Conservation (phyloP, 2,888 invertebrate species). For the Lomographa bimaculata region DNA sequence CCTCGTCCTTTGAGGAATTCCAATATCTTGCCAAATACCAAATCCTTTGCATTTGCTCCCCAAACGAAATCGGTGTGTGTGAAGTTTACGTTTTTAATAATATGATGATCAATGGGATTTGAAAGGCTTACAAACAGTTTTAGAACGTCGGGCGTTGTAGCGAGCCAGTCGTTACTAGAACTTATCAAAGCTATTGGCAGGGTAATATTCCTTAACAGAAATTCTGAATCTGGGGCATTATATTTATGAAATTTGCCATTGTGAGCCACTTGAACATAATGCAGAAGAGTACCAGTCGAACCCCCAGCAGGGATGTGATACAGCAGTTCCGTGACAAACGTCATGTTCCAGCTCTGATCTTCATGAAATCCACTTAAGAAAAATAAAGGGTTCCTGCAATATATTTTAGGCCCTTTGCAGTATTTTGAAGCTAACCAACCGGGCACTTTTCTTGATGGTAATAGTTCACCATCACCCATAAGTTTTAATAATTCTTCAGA, state of each 20-base stretch:
- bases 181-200: constrained; percentile 57
- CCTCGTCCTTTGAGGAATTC: constrained; percentile 43
- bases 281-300: constrained; percentile 60
- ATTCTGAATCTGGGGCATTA: constrained; percentile 41
- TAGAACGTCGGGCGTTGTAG: constrained; percentile 51
- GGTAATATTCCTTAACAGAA: constrained; percentile 43
- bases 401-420: constrained; percentile 48
- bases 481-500: constrained; percentile 43
- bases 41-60: constrained; percentile 44
- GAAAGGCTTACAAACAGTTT: constrained; percentile 52
- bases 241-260: constrained; percentile 59
- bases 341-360: constrained; percentile 36
- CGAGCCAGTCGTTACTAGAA: constrained; percentile 58
- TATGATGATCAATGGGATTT: constrained; percentile 58
- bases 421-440: constrained; percentile 48
- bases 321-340: constrained; percentile 49
- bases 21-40: constrained; percentile 53
- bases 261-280: constrained; percentile 56
- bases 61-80: constrained; percentile 64
- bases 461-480: constrained; percentile 53
- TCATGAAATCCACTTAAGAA: constrained; percentile 53
- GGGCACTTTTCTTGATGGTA: constrained; percentile 53
- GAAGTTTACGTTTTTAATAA: constrained; percentile 51
- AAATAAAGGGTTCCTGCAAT: constrained; percentile 60
- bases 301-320: constrained; percentile 62